These are phyloP conservation scores for Polia nebulosa DNA, from an alignment of 2,888 invertebrate species.

Conservation along the genomic window DNA sequence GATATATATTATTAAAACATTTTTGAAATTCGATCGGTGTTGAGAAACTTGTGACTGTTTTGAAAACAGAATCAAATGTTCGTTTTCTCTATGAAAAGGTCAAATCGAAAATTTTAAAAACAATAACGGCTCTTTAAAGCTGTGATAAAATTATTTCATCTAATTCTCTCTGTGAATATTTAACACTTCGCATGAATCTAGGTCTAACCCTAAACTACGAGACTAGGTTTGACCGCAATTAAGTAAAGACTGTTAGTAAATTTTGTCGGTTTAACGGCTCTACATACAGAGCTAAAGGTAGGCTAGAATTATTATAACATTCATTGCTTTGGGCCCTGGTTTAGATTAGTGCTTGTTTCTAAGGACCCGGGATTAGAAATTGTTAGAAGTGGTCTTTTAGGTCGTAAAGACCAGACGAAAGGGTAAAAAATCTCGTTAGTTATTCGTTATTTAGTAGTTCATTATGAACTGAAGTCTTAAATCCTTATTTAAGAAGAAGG, in stretches of 20 bases:
- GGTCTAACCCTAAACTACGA: constrained; percentile 15
- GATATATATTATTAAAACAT: too few species aligned
- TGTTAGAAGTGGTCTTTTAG: background rate
- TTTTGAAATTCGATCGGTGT: too few species aligned
- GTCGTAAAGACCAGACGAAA: background rate
- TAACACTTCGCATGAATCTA: constrained; percentile 26
- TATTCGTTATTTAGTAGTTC: too few species aligned
- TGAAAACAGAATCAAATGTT: too few species aligned
- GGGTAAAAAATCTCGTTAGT: too few species aligned
- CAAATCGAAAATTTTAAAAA: too few species aligned
- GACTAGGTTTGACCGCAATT: constrained; percentile 70
- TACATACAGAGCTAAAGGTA: constrained; percentile 46
- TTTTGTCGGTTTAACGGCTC: constrained; percentile 63
- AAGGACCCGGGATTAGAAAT: background rate
- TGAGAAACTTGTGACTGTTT: too few species aligned
- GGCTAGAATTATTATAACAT: constrained; percentile 47
- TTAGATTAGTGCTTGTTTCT: constrained; percentile 15
- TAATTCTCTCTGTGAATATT: constrained; percentile 12
- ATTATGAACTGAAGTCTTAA: too few species aligned
- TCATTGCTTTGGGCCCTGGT: constrained; percentile 28
- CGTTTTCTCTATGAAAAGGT: too few species aligned
- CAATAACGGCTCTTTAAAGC: too few species aligned
- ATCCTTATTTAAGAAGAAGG: too few species aligned
- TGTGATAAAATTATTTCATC: background rate
- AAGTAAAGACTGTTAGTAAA: constrained; percentile 69